Percentiles rank a stretch among this genome's conserved stretches.
phyloP scores from a whole-genome alignment of 2,888 invertebrate genomes.

The Drosophila subsilvestris region DNA sequence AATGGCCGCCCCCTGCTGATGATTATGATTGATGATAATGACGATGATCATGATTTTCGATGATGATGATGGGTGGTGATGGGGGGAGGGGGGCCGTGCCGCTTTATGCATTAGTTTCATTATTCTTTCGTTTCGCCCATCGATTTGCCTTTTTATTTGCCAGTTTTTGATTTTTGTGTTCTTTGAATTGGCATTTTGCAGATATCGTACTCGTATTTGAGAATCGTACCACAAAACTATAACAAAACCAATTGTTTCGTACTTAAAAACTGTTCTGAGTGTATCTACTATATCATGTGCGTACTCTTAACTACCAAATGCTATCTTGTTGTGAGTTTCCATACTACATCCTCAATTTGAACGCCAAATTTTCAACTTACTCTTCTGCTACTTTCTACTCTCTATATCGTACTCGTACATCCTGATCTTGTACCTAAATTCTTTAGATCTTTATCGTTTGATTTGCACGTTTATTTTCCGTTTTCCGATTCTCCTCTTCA shows the following conservation, averaged over 20 bases:
- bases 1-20: conserved; percentile 13
- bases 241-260: conserved; percentile 64
- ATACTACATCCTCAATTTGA: conserved; percentile 64
- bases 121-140: conserved; percentile 52
- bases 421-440: conserved; percentile 44
- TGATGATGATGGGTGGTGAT: not conserved
- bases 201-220: conserved; percentile 65
- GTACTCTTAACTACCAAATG: conserved; percentile 65
- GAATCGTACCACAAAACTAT: conserved; percentile 46
- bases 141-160: conserved; percentile 46
- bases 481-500: conserved; percentile 12
- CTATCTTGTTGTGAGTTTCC: conserved; percentile 73
- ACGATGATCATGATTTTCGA: not conserved
- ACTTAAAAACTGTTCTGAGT: conserved; percentile 71
- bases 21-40: not conserved
- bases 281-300: conserved; percentile 69
- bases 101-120: conserved; percentile 45
- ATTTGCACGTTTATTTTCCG: conserved; percentile 56
- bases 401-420: conserved; percentile 53
- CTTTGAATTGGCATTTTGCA: conserved; percentile 73
- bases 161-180: conserved; percentile 39
- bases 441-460: conserved; percentile 48
- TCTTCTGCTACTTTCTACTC: conserved; percentile 70
- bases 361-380: conserved; percentile 69
- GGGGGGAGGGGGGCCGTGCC: conserved; percentile 20